A percentile compares a stretch with the other conserved stretches of the same genome.
These are phyloP conservation scores for Copidosoma floridanum DNA, from an alignment of 1,140 invertebrate species.

Conservation along the genomic window DNA sequence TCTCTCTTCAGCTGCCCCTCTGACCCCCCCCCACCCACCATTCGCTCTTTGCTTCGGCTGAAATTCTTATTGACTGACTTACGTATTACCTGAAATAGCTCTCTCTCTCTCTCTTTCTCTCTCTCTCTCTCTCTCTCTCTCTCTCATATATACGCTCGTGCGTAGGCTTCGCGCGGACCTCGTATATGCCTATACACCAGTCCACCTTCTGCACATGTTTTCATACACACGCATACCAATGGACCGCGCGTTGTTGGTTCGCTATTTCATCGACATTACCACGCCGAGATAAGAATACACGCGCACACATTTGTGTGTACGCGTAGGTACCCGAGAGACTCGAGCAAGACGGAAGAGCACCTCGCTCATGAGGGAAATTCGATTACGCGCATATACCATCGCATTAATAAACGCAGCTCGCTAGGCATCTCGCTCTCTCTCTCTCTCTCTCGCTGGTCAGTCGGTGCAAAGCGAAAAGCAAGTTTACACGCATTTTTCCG, in stretches of 20 bases:
- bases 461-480: no score
- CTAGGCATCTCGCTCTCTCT: no score
- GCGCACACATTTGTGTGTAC: no score
- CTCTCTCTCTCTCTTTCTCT: no score
- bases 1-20: not conserved
- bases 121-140: no score
- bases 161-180: not conserved
- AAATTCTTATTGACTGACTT: conserved; percentile 26
- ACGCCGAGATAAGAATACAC: not conserved
- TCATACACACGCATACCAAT: not conserved
- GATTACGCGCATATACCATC: conserved; percentile 1
- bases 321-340: no score
- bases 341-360: not conserved
- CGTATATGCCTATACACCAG: no score
- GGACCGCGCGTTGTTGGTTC: not conserved
- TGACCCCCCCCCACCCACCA: not conserved
- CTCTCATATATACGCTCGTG: not conserved
- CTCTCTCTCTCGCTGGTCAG: no score
- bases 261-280: conserved; percentile 11
- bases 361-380: not conserved
- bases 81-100: conserved; percentile 23
- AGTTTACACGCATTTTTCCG: no score
- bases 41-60: not conserved
- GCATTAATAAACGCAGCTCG: conserved; percentile 9
- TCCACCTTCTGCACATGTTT: no score